Evolutionary conservation across 2,797 vertebrate genomes (phyloP).

Genomic region (Lepilemur septentrionalis): DNA sequence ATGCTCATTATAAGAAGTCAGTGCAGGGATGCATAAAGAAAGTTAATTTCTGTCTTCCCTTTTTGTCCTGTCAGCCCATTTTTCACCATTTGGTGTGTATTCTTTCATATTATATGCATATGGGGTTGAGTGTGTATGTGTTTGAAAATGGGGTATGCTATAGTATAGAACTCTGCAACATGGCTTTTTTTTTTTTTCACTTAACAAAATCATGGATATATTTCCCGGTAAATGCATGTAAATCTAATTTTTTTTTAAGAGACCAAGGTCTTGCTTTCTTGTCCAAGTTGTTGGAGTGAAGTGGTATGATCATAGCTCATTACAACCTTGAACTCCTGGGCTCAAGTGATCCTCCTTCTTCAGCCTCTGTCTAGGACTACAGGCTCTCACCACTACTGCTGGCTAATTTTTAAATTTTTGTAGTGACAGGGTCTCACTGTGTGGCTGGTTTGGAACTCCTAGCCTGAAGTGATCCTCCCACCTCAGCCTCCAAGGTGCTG

Average conservation of each 20-base stretch:
- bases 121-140: neutral
- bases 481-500: no score
- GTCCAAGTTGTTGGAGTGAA: no score
- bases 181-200: neutral
- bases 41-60: neutral
- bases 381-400: no score
- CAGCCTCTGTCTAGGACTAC: no score
- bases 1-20: neutral
- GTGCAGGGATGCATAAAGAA: neutral
- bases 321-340: no score
- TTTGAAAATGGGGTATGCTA: neutral
- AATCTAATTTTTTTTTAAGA: neutral
- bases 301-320: no score
- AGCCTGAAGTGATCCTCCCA: no score
- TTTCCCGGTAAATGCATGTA: neutral
- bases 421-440: no score
- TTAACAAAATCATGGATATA: conserved; percentile 1
- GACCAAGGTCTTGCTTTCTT: no score
- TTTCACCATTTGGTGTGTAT: neutral
- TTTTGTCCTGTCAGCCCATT: neutral
- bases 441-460: no score
- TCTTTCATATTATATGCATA: neutral
- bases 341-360: no score
- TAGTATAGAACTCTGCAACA: neutral
- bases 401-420: no score